Percentiles rank a stretch among this genome's conserved stretches.
Evolutionary conservation across 2,113 vertebrate species (phyloP).

Genomic region (Leptobrachium leishanense): DNA sequence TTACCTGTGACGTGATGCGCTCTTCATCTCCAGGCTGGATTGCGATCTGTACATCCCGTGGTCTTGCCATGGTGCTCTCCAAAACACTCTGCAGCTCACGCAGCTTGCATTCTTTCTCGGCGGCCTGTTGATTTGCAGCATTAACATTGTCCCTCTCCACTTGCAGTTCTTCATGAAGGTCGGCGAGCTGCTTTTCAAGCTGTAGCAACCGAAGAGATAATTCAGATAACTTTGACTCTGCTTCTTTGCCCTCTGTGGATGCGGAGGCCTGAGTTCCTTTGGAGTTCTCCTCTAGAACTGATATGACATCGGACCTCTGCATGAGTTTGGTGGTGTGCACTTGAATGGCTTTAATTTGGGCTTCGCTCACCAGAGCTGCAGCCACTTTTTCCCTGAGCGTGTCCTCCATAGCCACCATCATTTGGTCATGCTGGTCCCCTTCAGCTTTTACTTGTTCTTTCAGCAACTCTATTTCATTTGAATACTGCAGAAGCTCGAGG

Average conservation of each 20-base stretch:
- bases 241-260: constrained; percentile 45
- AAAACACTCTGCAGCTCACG: constrained; percentile 73
- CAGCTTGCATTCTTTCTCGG: constrained; percentile 78
- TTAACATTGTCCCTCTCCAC: constrained; percentile 78
- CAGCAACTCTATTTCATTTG: constrained; percentile 66
- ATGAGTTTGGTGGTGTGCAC: constrained; percentile 57
- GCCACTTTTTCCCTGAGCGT: constrained; percentile 78
- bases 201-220: constrained; percentile 76
- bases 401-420: constrained; percentile 74
- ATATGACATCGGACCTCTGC: constrained; percentile 32
- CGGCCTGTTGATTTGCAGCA: constrained; percentile 74
- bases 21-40: constrained; percentile 20
- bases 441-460: constrained; percentile 66
- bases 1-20: constrained; percentile 10
- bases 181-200: constrained; percentile 73
- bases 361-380: constrained; percentile 75
- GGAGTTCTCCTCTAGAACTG: constrained; percentile 46
- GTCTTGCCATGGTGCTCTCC: constrained; percentile 60
- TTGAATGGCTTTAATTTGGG: constrained; percentile 78
- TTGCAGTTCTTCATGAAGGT: constrained; percentile 72
- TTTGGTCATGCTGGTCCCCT: constrained; percentile 65
- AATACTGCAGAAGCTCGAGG: constrained; percentile 67
- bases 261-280: constrained; percentile 26
- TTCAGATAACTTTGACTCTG: constrained; percentile 60
- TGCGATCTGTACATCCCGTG: constrained; percentile 47